Conservation (phyloP, 2,797 vertebrate genomes). For the Rhodeus uyekii region DNA sequence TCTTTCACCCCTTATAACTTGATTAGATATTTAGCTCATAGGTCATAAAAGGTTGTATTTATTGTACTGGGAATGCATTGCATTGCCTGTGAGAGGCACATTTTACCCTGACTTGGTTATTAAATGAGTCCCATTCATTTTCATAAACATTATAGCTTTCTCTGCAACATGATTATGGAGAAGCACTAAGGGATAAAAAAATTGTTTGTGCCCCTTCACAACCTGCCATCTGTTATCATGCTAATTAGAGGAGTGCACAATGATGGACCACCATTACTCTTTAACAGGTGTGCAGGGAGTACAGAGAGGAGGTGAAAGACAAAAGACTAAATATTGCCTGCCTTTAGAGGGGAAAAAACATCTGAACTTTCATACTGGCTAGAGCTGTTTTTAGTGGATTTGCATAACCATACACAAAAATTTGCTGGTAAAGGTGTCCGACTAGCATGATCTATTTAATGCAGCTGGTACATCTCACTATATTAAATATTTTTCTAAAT, state of each 20-base stretch:
- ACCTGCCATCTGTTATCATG: constrained; percentile 47
- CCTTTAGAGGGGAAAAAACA: too few relatives aligned
- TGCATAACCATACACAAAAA: background rate
- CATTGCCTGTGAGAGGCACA: background rate
- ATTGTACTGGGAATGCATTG: background rate
- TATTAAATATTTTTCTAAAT: background rate
- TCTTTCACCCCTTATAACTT: background rate
- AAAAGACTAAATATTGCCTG: too few relatives aligned
- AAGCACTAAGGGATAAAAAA: constrained; percentile 2
- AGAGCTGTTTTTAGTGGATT: background rate
- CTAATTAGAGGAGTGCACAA: constrained; percentile 38
- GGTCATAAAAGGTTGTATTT: background rate
- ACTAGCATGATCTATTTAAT: background rate
- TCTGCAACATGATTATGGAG: constrained; percentile 12
- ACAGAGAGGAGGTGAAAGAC: background rate
- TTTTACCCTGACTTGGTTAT: constrained; percentile 11
- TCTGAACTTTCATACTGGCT: background rate
- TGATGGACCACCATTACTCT: constrained; percentile 23
- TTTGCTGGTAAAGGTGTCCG: background rate
- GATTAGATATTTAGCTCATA: constrained; percentile 18
- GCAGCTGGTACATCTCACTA: background rate
- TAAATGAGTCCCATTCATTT: constrained; percentile 29
- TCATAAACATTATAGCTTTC: constrained; percentile 28
- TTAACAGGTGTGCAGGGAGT: constrained; percentile 18
- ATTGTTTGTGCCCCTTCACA: constrained; percentile 34